Evolutionary conservation across 2,888 invertebrate species (phyloP).

Genomic region (Troilus luridus): DNA sequence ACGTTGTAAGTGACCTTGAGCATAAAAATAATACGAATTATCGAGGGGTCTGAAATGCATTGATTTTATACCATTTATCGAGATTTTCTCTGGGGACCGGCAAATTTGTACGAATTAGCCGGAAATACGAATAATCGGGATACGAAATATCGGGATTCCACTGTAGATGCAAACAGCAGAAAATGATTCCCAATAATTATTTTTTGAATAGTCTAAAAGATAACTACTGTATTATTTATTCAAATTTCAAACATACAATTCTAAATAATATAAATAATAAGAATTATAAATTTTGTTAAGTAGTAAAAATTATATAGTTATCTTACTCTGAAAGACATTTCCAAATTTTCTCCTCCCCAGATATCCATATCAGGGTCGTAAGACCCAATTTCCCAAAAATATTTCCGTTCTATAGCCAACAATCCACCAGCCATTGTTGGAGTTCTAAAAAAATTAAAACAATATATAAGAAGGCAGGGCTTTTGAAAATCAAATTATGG

Average conservation of each 20-base stretch:
- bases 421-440: conserved; percentile 99
- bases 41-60: no score
- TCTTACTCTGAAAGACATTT: conserved; percentile 96
- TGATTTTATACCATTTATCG: no score
- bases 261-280: background rate
- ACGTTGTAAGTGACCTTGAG: no score
- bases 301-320: background rate
- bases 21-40: no score
- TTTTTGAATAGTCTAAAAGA: conserved; percentile 5
- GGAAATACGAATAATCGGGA: no score
- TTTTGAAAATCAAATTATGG: background rate
- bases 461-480: background rate
- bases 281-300: background rate
- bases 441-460: conserved; percentile 71
- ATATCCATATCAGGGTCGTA: conserved; percentile 98
- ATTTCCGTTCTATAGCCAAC: conserved; percentile 92
- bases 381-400: conserved; percentile 96
- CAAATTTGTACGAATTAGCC: no score
- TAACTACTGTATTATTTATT: conserved; percentile 10
- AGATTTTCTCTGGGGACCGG: no score
- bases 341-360: conserved; percentile 98
- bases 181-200: background rate
- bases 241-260: background rate
- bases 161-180: no score
- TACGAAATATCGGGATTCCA: no score